phyloP scores from a whole-genome alignment of 2,113 vertebrate species.

The Tapirus terrestris region DNA sequence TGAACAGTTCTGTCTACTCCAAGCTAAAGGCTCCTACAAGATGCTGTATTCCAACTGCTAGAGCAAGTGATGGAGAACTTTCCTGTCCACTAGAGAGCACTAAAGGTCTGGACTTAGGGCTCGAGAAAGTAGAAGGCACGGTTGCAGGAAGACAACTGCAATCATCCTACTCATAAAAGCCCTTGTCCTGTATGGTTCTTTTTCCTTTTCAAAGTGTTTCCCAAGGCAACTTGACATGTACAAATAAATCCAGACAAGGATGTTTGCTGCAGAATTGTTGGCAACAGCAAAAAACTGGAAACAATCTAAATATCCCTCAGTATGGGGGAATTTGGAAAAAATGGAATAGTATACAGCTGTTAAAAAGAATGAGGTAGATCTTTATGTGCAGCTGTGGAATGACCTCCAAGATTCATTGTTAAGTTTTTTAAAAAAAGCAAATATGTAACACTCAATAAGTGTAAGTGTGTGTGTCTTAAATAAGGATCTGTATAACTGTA shows the following conservation, averaged over 20 bases:
- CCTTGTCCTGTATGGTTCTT: background rate
- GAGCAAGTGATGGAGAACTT: background rate
- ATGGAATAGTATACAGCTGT: background rate
- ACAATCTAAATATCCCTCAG: background rate
- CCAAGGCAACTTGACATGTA: background rate
- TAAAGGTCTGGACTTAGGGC: background rate
- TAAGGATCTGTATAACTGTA: background rate
- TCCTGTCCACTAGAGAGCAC: background rate
- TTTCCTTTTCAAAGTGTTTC: conserved; percentile 49
- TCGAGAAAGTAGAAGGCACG: background rate
- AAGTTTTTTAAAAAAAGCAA: background rate
- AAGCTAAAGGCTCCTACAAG: background rate
- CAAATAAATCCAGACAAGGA: background rate
- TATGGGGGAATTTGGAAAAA: background rate
- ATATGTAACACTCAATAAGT: background rate
- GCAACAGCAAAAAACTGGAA: background rate
- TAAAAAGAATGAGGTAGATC: background rate
- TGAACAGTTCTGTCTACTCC: background rate
- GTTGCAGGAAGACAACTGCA: background rate
- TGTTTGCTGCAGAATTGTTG: conserved; percentile 13
- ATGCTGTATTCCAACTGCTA: background rate
- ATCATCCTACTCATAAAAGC: background rate
- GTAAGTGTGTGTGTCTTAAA: background rate
- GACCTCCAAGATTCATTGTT: background rate
- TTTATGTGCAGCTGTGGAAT: background rate